Evolutionary conservation across 2,888 invertebrate genomes (phyloP).

Genomic region (Achlya flavicornis): DNA sequence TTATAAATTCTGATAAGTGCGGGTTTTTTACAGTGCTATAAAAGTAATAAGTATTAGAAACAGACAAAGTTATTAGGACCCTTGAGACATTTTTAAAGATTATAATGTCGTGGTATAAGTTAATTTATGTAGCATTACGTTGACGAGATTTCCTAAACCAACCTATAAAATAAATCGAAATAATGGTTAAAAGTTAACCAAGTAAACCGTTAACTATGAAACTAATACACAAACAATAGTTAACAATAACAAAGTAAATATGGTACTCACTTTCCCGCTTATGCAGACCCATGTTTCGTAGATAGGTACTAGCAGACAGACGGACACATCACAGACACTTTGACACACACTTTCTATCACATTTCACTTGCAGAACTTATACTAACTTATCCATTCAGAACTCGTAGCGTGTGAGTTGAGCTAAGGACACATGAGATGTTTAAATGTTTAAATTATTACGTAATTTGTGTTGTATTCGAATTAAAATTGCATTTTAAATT

Average conservation of each 20-base stretch:
- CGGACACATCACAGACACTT: conserved; percentile 44
- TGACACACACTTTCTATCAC: conserved; percentile 51
- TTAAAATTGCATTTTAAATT: neutral
- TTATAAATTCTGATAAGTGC: too few species aligned
- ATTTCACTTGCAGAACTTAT: conserved; percentile 50
- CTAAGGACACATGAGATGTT: neutral
- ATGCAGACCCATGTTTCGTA: conserved; percentile 69
- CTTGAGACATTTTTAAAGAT: too few species aligned
- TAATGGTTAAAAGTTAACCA: neutral
- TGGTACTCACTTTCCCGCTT: conserved; percentile 70
- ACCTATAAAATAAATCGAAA: too few species aligned
- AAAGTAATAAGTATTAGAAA: too few species aligned
- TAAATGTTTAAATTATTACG: conserved; percentile 4
- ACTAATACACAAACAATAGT: neutral
- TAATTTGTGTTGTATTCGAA: neutral
- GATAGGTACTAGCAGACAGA: conserved; percentile 35
- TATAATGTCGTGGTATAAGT: too few species aligned
- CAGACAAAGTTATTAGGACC: too few species aligned
- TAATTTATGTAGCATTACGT: too few species aligned
- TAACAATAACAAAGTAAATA: conserved; percentile 10
- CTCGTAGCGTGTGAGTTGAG: conserved; percentile 8
- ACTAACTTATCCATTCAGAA: conserved; percentile 25
- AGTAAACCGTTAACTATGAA: neutral
- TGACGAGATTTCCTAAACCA: too few species aligned
- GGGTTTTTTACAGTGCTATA: too few species aligned